phyloP scores from a whole-genome alignment of 2,797 vertebrate genomes.

The Pangasius macronema region DNA sequence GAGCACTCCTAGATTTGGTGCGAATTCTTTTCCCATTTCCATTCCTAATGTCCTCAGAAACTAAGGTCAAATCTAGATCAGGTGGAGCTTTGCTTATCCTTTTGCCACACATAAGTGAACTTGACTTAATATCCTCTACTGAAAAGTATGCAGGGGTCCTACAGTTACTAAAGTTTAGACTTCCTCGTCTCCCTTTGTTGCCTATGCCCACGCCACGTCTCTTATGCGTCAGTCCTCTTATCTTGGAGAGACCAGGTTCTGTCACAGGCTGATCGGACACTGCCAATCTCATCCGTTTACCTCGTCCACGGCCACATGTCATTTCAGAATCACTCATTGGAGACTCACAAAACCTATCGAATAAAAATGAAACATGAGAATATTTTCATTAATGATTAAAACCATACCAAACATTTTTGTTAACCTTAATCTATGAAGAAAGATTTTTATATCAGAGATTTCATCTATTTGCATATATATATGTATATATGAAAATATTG shows the following conservation, averaged over 20 bases:
- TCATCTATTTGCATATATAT: constrained; percentile 2
- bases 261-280: constrained; percentile 80
- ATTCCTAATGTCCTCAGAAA: constrained; percentile 84
- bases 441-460: background rate
- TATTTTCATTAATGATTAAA: background rate
- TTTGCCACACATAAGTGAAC: constrained; percentile 79
- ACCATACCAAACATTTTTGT: constrained; percentile 1
- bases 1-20: constrained; percentile 94
- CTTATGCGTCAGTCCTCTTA: constrained; percentile 88
- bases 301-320: constrained; percentile 89
- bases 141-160: constrained; percentile 88
- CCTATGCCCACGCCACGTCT: constrained; percentile 86
- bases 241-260: constrained; percentile 82
- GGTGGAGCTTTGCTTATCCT: constrained; percentile 90
- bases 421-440: background rate
- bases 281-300: constrained; percentile 87
- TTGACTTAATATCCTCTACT: constrained; percentile 90
- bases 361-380: constrained; percentile 30
- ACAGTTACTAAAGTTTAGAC: constrained; percentile 90
- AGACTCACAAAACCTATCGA: constrained; percentile 92
- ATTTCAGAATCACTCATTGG: constrained; percentile 94
- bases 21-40: constrained; percentile 91
- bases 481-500: background rate
- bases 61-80: constrained; percentile 90
- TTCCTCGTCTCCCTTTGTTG: constrained; percentile 90